These are phyloP conservation scores for Cordilura impudica DNA, from an alignment of 2,888 invertebrate species.

Conservation along the genomic window DNA sequence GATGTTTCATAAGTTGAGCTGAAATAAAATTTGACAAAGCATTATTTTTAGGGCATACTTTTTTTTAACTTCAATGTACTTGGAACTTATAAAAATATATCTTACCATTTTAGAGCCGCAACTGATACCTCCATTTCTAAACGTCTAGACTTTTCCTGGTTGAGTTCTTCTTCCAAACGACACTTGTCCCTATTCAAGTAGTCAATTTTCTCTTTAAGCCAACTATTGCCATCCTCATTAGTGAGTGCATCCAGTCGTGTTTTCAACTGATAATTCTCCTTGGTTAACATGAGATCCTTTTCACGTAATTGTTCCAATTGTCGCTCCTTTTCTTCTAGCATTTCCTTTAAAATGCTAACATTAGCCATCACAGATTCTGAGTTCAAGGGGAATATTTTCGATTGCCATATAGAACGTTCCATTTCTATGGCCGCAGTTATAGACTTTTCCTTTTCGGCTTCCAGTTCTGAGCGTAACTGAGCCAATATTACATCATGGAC, in stretches of 20 bases:
- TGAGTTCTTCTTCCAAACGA: conserved; percentile 77
- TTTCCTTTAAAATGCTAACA: conserved; percentile 83
- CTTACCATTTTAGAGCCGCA: conserved; percentile 79
- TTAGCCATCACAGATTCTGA: conserved; percentile 78
- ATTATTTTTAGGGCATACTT: too few relatives aligned
- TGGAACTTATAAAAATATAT: not conserved
- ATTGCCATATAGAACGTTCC: conserved; percentile 76
- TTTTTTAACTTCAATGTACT: not conserved
- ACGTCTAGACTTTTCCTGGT: conserved; percentile 71
- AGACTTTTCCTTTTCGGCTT: conserved; percentile 80
- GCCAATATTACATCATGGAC: conserved; percentile 83
- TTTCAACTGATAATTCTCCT: conserved; percentile 84
- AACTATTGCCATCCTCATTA: conserved; percentile 81
- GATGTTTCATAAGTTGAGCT: conserved; percentile 71
- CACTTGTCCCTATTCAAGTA: conserved; percentile 79
- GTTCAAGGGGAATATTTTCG: conserved; percentile 69
- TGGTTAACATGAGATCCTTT: conserved; percentile 80
- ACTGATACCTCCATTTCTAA: conserved; percentile 80
- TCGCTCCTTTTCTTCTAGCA: conserved; percentile 85
- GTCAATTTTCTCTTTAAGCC: conserved; percentile 79
- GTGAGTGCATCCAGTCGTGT: conserved; percentile 84
- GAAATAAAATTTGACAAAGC: conserved; percentile 23
- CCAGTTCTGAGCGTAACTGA: conserved; percentile 82
- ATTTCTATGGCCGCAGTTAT: conserved; percentile 80
- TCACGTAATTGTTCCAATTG: conserved; percentile 83